phyloP scores from a whole-genome alignment of 2,113 vertebrate genomes.

The Cheirogaleus medius region DNA sequence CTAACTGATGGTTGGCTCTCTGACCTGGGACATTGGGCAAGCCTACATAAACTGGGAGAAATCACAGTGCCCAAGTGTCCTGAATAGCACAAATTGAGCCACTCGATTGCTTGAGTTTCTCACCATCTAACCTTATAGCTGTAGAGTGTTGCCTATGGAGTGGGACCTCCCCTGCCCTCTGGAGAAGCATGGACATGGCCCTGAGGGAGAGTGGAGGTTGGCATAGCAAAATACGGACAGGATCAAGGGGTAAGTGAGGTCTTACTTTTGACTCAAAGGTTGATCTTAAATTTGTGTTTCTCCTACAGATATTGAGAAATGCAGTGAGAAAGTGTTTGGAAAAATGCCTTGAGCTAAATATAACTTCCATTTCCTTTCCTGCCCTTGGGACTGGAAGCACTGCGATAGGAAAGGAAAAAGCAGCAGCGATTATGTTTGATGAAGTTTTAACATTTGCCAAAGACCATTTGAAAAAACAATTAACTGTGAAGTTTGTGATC shows the following conservation, averaged over 20 bases:
- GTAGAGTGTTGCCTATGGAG: neutral
- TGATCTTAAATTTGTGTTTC: slow-evolving; percentile 52
- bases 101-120: neutral
- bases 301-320: slow-evolving; percentile 77
- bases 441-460: slow-evolving; percentile 80
- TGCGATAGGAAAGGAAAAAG: neutral
- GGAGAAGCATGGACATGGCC: neutral
- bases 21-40: neutral
- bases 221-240: neutral
- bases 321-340: slow-evolving; percentile 75
- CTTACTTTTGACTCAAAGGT: slow-evolving; percentile 27
- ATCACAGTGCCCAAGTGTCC: neutral
- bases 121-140: neutral
- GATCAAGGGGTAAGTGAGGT: neutral
- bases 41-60: neutral
- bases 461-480: accelerated
- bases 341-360: accelerated
- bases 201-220: neutral
- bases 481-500: slow-evolving; percentile 86
- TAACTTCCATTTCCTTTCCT: slow-evolving; percentile 89
- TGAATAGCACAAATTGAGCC: neutral
- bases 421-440: slow-evolving; percentile 81
- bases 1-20: neutral
- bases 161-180: neutral
- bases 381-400: slow-evolving; percentile 82